These are phyloP conservation scores for Drosophila emarginata DNA, from an alignment of 2,888 invertebrate species.

Conservation along the genomic window DNA sequence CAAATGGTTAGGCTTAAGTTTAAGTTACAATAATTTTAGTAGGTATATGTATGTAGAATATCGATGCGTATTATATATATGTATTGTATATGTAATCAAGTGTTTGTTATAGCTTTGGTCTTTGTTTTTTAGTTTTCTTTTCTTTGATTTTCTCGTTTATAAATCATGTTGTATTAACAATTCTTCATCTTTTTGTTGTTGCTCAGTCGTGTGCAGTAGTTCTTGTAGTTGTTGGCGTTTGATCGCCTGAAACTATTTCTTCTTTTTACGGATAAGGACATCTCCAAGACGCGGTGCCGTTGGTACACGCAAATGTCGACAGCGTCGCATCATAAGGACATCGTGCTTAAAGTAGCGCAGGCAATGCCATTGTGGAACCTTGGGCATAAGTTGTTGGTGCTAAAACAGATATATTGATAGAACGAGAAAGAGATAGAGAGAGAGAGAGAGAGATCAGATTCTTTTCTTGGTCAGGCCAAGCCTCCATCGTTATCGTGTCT, in stretches of 20 bases:
- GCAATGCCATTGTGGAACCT: conserved; percentile 93
- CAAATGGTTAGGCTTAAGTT: conserved; percentile 66
- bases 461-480: neutral
- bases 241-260: conserved; percentile 47
- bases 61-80: conserved; percentile 18
- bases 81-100: conserved; percentile 5
- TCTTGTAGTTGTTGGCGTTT: conserved; percentile 26
- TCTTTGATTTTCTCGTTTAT: conserved; percentile 54
- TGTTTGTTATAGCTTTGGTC: conserved; percentile 35
- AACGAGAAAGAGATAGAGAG: neutral
- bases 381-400: conserved; percentile 88
- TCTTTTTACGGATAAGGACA: conserved; percentile 68
- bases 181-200: conserved; percentile 32
- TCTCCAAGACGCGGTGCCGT: conserved; percentile 77
- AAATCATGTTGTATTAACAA: conserved; percentile 65
- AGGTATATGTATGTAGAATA: conserved; percentile 1
- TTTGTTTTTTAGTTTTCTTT: conserved; percentile 30
- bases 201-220: conserved; percentile 63
- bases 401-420: conserved; percentile 69
- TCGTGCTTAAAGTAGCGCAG: conserved; percentile 91
- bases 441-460: neutral
- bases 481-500: conserved; percentile 1
- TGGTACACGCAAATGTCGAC: conserved; percentile 87
- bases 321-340: conserved; percentile 86
- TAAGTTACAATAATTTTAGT: conserved; percentile 31